Evolutionary conservation across 2,113 vertebrate genomes (phyloP), one percentile per base, ranked within the genome.

Genomic region (Hiodon tergisus): DNA sequence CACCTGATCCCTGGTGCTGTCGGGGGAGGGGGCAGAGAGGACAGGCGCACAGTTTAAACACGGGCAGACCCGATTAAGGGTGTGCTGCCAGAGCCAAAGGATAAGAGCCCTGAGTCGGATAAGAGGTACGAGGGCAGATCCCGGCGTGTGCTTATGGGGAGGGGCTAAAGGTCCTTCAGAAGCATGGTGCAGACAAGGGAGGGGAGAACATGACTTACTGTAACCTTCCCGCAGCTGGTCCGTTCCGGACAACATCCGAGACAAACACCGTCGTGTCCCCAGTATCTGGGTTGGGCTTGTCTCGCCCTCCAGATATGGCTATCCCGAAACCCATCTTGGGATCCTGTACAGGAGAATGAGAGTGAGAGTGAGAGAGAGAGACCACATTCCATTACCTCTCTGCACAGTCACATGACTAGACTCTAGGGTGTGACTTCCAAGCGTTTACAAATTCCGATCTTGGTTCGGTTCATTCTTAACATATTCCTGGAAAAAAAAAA

Each of bases 321-420:
- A 99, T 93, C 51, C 97, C 97, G 4, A 98, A 99, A 31, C 97
- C 97, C 0, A 91, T 62, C 13, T 93, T 94, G 71, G 95, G 78
- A 81, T 98, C 96, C 96, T 98, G 48, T 3, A 3, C n/a, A 71
- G 76, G 67, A 73, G 54, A 77, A 10, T 69, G 4, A 63, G 59
- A 1, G 46, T 54, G 6, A 2, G 72, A 67, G 55, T 55, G 60
- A 77, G 16, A 69, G 78, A 74, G 73, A 59, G 52, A 13, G 75
- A 78, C 81, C 68, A 76, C 84, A 88, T 88, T 89, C 86, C 86
- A 76, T 70, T 2, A 14, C 17, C 46, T 46, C 62, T 77, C 31
- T 76, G 63, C 55, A 14, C 67, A 54, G 60, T 80, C 79, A 78
- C 72, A 61, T 77, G 78, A 82, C 79, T 7, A 3, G 57, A 59